phyloP scores from a whole-genome alignment of 1,140 invertebrate genomes.

The Dryas iulia region DNA sequence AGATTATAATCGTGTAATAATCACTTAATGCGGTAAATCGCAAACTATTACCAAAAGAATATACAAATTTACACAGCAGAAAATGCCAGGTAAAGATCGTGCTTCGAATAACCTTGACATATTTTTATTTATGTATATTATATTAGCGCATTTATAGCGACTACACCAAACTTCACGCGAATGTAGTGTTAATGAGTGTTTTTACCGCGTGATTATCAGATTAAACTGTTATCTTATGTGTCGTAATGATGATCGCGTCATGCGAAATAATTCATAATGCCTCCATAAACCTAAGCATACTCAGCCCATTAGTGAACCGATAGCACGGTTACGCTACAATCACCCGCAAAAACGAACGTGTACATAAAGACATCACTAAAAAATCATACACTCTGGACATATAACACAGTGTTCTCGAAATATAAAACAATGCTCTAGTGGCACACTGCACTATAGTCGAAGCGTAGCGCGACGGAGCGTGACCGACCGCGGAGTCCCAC shows the following conservation, averaged over 20 bases:
- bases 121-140: constrained; percentile 36
- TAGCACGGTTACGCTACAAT: constrained; percentile 46
- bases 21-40: constrained; percentile 3
- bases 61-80: constrained; percentile 1
- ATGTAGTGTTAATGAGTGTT: constrained; percentile 68
- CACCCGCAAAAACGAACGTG: constrained; percentile 22
- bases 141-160: constrained; percentile 38
- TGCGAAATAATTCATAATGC: constrained; percentile 51
- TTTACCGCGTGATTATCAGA: constrained; percentile 70
- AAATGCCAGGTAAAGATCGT: constrained; percentile 27
- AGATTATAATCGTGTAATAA: background rate
- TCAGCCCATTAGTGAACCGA: constrained; percentile 51
- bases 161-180: constrained; percentile 33
- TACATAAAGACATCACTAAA: constrained; percentile 9
- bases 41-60: constrained; percentile 3
- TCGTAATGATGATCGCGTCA: constrained; percentile 59
- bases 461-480: constrained; percentile 32
- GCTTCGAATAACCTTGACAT: constrained; percentile 47
- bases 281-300: constrained; percentile 45
- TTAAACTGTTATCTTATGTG: constrained; percentile 70
- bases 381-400: constrained; percentile 24
- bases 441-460: constrained; percentile 53
- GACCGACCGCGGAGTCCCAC: constrained; percentile 35
- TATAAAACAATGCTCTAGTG: constrained; percentile 58
- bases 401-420: constrained; percentile 46